Percentiles rank a stretch among this genome's conserved stretches.
Evolutionary conservation across 2,797 vertebrate species (phyloP).

Genomic region (Melanogrammus aeglefinus): DNA sequence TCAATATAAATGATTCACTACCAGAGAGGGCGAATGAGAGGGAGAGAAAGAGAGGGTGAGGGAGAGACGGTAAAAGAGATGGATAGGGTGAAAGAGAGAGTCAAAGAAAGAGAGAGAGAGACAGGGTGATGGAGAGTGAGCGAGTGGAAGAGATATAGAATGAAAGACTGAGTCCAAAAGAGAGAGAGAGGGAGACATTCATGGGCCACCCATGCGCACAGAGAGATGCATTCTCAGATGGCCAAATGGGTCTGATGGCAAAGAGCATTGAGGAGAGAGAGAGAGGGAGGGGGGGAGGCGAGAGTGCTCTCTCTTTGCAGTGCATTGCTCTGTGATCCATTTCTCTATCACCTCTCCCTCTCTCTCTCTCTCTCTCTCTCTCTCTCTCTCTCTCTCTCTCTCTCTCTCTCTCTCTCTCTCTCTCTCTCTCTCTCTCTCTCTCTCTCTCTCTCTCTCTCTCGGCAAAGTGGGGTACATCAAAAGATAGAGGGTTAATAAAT

Average conservation of each 20-base stretch:
- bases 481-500: slow-evolving; percentile 68
- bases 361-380: slow-evolving; percentile 31
- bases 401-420: slow-evolving; percentile 50
- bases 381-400: slow-evolving; percentile 29
- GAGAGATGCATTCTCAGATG: slow-evolving; percentile 56
- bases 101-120: slow-evolving; percentile 57
- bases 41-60: too few species aligned
- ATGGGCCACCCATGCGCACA: slow-evolving; percentile 45
- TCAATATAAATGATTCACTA: not conserved
- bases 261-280: slow-evolving; percentile 17
- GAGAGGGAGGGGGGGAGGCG: slow-evolving; percentile 42
- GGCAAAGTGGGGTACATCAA: slow-evolving; percentile 61
- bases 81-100: too few species aligned
- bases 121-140: too few species aligned
- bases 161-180: slow-evolving; percentile 23
- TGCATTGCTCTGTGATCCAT: slow-evolving; percentile 52
- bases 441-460: too few species aligned
- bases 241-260: slow-evolving; percentile 65
- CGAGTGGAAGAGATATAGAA: too few species aligned
- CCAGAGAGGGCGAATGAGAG: too few species aligned
- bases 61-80: too few species aligned
- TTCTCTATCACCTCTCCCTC: slow-evolving; percentile 19
- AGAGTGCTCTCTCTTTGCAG: not conserved
- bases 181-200: slow-evolving; percentile 67
- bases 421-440: slow-evolving; percentile 11